Conservation (phyloP, 1,140 invertebrate species). For the Nephila pilipes region DNA sequence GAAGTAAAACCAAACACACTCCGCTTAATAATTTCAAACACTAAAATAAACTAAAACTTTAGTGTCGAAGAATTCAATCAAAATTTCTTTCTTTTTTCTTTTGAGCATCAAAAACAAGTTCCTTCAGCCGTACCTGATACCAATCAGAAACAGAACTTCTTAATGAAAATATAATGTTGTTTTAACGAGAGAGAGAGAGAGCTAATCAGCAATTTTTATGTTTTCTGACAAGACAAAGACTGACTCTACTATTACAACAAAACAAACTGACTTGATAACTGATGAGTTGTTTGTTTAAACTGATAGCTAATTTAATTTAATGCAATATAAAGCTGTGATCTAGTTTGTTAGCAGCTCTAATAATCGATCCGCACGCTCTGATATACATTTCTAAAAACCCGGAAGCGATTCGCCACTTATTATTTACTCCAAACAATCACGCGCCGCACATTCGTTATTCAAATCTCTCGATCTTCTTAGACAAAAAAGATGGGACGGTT, state of each 20-base stretch:
- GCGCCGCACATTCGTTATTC: not conserved
- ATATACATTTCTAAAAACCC: not conserved
- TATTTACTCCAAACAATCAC: conserved; percentile 4
- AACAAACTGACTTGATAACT: not conserved
- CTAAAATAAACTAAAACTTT: too few relatives aligned
- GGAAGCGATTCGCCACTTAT: not conserved
- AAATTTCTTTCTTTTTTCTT: too few relatives aligned
- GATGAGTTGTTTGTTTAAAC: not conserved
- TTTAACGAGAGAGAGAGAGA: too few relatives aligned
- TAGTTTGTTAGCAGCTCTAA: not conserved
- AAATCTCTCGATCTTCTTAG: not conserved
- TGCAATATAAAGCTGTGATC: not conserved
- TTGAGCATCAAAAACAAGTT: too few relatives aligned
- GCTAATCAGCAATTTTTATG: too few relatives aligned
- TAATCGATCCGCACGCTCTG: not conserved
- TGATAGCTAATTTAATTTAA: conserved; percentile 24
- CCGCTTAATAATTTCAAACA: too few relatives aligned
- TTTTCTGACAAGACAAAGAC: too few relatives aligned
- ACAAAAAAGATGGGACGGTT: not conserved
- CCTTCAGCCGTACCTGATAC: not conserved
- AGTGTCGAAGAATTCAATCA: too few relatives aligned
- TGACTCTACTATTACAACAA: not conserved
- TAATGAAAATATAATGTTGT: not conserved
- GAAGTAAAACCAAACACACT: too few relatives aligned
- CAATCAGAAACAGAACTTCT: not conserved